A percentile compares a stretch with the other conserved stretches of the same genome.
Evolutionary conservation across 2,888 invertebrate genomes (phyloP).

Genomic region (Tricholauxania praeusta): DNA sequence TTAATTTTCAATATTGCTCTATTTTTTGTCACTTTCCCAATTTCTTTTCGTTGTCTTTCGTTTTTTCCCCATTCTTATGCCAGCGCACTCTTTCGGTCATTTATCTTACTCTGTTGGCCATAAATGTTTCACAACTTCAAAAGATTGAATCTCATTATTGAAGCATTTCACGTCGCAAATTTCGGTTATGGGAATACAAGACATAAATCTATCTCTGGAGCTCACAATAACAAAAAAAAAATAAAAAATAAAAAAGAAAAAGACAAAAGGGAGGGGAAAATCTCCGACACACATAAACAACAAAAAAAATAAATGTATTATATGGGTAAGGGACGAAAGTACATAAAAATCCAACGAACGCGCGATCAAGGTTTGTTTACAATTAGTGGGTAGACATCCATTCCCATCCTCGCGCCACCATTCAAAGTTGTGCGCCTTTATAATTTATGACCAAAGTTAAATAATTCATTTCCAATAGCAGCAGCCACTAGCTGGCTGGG

Average conservation of each 20-base stretch:
- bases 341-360: too few species aligned
- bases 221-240: not conserved
- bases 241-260: not conserved
- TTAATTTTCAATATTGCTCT: too few species aligned
- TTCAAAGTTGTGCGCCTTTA: not conserved
- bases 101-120: conserved; percentile 29
- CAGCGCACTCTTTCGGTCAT: conserved; percentile 1
- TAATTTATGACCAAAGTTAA: conserved; percentile 17
- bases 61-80: too few species aligned
- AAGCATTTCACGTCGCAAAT: conserved; percentile 26
- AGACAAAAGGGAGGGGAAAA: not conserved
- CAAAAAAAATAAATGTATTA: too few species aligned
- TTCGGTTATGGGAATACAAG: conserved; percentile 27
- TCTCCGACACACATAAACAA: too few species aligned
- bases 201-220: conserved; percentile 26
- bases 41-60: too few species aligned
- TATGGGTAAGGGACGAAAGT: too few species aligned
- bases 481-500: not conserved
- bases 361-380: conserved; percentile 9
- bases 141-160: conserved; percentile 29
- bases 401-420: not conserved
- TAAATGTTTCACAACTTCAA: conserved; percentile 30
- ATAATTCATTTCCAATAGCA: conserved; percentile 22
- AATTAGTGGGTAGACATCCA: conserved; percentile 18
- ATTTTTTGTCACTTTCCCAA: too few species aligned